These are phyloP conservation scores for Copidosoma floridanum DNA, from an alignment of 1,140 invertebrate species.

Conservation along the genomic window DNA sequence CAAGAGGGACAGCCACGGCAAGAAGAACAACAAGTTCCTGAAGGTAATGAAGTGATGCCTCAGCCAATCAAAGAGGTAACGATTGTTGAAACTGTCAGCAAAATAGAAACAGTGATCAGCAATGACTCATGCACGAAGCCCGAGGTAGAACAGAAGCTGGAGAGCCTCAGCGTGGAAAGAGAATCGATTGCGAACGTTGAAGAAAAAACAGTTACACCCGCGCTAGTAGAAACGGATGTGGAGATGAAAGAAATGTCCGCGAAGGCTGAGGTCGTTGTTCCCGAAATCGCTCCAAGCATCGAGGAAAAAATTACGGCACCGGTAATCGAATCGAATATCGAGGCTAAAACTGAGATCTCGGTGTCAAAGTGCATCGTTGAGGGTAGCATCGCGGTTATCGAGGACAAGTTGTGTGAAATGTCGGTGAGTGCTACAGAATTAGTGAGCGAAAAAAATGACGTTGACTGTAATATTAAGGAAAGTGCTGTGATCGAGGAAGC, in stretches of 20 bases:
- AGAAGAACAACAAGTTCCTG: no score
- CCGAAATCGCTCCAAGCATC: not conserved
- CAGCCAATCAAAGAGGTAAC: not conserved
- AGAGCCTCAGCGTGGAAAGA: not conserved
- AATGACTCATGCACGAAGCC: not conserved
- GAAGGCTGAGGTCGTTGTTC: not conserved
- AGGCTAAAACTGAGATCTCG: not conserved
- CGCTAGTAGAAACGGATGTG: not conserved
- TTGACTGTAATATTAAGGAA: constrained; percentile 35
- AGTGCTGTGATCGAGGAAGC: constrained; percentile 44
- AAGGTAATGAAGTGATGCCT: no score
- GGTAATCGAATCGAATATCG: not conserved
- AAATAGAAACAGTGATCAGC: not conserved
- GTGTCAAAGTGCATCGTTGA: not conserved
- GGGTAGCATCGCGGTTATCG: not conserved
- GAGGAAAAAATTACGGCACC: not conserved
- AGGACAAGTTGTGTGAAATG: constrained; percentile 5
- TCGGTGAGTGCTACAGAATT: constrained; percentile 22
- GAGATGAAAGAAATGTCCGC: not conserved
- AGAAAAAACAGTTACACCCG: not conserved
- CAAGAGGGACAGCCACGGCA: no score
- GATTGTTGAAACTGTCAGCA: not conserved
- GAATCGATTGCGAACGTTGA: not conserved
- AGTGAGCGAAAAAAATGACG: constrained; percentile 31
- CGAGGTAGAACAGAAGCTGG: constrained; percentile 1